Base-by-base conservation (phyloP, 2,797 vertebrate species). In the Platalea minor region DNA sequence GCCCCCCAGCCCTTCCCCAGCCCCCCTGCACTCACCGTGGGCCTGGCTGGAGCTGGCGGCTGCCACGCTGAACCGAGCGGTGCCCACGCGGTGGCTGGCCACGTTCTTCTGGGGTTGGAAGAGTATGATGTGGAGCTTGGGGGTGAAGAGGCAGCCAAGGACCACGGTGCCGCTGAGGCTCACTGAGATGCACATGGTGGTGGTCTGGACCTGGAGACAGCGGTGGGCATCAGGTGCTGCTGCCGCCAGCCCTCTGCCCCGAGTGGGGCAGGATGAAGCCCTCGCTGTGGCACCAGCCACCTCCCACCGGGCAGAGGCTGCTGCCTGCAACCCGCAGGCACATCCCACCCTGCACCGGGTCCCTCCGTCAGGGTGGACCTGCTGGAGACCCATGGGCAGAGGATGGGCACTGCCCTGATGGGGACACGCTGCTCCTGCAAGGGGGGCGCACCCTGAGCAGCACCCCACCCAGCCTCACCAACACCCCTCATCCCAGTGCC, bases 71-170 rank as follows among this genome's bases (percentile, higher is more conserved):
- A 98, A 98, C 76, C 99, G 99, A 78, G 99, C 98, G 65, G 99
- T 99, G 95, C 99, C 98, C 63, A 98, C 97, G 2, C 99, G 98
- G 95, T 99, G 99, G 56, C 97, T 99, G 93, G 99, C 98, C 97
- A 99, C 99, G 0, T 99, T 99, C 98, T 99, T 99, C 98, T 99
- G 99, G 0, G 99, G 99, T 98, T 99, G 99, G 98, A 99, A 99
- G 93, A 99, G 98, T 95, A 99, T 99, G 97, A 99, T 99, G 98
- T 99, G 99, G 80, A 99, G 98, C 97, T 99, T 99, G 64, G 99
- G 99, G 5, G 99, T 98, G 31, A 99, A 99, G 97, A 99, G 99
- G 96, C 99, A 99, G 89, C 99, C 99, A 2, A 99, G 98, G 77
- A 99, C 99, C 96, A 99, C 99, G 0, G 99, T 99, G 83, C 99